Evolutionary conservation across 2,888 invertebrate genomes (phyloP), one percentile per base, ranked within the genome.

Genomic region (Parnassius mnemosyne): DNA sequence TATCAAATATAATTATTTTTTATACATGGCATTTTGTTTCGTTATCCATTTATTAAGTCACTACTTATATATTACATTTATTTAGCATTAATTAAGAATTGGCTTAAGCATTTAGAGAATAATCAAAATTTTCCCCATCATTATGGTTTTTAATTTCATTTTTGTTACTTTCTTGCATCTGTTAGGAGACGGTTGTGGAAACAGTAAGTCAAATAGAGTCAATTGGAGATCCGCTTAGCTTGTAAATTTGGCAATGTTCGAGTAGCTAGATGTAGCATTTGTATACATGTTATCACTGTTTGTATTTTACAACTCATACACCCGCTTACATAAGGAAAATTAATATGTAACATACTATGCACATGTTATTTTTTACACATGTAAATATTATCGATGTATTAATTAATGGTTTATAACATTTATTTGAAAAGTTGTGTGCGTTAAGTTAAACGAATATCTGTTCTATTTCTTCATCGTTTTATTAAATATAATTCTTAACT

Each of bases 161-260:
- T 89, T 83, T 87, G 84, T 89, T 89, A 85, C 83, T 81, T 87
- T 87, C 88, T 89, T 86, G 91, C 91, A 89, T 90, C 91, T 87
- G 89, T 88, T 91, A 91, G 91, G 89, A 90, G 91, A 91, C 88
- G 90, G 75, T 90, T 91, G 84, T 91, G 90, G 91, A 91, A 91
- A 90, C 91, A 91, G 91, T 91, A 91, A 91, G 91, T 91, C 81
- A 82, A 84, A 72, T 83, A 82, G 84, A 79, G 71, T 84, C 84
- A 84, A 86, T 76, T 87, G 83, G 85, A 84, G 85, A 83, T 78
- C 86, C 84, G 89, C 88, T 89, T 89, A 76, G 89, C 89, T 89
- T 89, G 74, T 81, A 66, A 66, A 78, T 72, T 75, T 85, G 82
- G 82, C 73, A 64, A 66, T 76, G 84, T 63, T n/a, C n/a, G 55